These are phyloP conservation scores for Ectropis grisescens DNA, from an alignment of 1,140 invertebrate genomes.

Conservation along the genomic window DNA sequence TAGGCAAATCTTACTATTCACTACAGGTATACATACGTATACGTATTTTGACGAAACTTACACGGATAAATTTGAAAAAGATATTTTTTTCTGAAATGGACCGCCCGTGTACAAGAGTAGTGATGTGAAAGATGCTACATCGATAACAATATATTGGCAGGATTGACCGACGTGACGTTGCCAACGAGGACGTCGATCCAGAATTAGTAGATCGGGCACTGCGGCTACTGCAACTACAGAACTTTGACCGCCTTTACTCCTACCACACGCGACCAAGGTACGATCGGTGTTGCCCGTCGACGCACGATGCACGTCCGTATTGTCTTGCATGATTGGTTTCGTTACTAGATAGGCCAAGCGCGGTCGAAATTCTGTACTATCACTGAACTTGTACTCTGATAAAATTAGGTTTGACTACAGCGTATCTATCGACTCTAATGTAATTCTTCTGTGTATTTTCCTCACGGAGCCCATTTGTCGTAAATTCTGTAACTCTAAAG, in stretches of 20 bases:
- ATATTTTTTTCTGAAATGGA: too few species aligned
- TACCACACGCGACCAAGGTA: conserved; percentile 69
- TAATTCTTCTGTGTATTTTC: too few species aligned
- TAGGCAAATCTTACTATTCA: too few species aligned
- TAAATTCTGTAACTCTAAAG: too few species aligned
- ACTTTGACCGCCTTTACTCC: conserved; percentile 66
- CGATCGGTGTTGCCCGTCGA: conserved; percentile 49
- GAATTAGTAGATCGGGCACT: conserved; percentile 62
- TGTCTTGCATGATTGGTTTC: conserved; percentile 23
- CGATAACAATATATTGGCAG: conserved; percentile 61
- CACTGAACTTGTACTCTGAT: too few species aligned
- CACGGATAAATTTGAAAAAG: too few species aligned
- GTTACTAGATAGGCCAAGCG: conserved; percentile 1
- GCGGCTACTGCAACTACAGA: conserved; percentile 61
- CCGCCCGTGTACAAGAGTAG: too few species aligned
- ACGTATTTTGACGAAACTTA: too few species aligned
- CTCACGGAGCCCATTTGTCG: too few species aligned
- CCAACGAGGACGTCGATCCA: conserved; percentile 49
- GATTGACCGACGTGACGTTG: conserved; percentile 61
- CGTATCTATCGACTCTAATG: too few species aligned
- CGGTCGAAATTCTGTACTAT: conserved; percentile 4
- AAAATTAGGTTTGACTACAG: too few species aligned
- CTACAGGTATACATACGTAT: too few species aligned
- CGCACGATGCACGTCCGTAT: conserved; percentile 12
- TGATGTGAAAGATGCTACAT: conserved; percentile 46